Evolutionary conservation across 2,113 vertebrate genomes (phyloP).

Genomic region (Microtus pennsylvanicus): DNA sequence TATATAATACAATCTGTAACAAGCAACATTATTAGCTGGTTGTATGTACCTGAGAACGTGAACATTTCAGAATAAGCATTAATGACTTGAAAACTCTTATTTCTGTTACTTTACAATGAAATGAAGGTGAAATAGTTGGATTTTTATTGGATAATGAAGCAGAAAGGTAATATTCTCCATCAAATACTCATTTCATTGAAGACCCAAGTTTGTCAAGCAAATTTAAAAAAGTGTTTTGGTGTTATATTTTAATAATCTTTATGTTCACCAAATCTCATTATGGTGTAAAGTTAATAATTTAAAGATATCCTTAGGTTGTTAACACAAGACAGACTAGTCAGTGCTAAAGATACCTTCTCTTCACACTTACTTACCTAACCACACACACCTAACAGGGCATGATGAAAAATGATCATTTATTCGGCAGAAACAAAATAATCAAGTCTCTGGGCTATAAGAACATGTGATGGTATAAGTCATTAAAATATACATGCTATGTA

Average conservation of each 20-base stretch:
- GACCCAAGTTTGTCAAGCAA: neutral
- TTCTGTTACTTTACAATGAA: neutral
- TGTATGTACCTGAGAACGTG: neutral
- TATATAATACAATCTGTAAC: neutral
- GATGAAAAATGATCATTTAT: neutral
- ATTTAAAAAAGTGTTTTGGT: neutral
- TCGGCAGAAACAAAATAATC: neutral
- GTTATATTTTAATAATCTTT: neutral
- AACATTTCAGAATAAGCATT: neutral
- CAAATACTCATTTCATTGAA: neutral
- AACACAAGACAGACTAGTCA: neutral
- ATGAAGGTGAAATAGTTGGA: neutral
- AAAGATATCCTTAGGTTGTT: neutral
- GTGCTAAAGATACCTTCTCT: neutral
- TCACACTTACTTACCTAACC: neutral
- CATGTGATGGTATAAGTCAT: neutral
- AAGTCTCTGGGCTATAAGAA: neutral
- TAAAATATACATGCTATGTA: too few relatives aligned
- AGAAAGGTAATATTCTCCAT: neutral
- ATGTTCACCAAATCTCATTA: neutral
- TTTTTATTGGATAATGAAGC: neutral
- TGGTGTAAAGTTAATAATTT: neutral
- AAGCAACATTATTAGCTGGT: neutral
- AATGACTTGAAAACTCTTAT: neutral
- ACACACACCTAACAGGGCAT: neutral